Percentiles rank a stretch among this genome's conserved stretches.
These are phyloP conservation scores for Tangara arthus DNA, from an alignment of 2,797 vertebrate species.

Conservation along the genomic window DNA sequence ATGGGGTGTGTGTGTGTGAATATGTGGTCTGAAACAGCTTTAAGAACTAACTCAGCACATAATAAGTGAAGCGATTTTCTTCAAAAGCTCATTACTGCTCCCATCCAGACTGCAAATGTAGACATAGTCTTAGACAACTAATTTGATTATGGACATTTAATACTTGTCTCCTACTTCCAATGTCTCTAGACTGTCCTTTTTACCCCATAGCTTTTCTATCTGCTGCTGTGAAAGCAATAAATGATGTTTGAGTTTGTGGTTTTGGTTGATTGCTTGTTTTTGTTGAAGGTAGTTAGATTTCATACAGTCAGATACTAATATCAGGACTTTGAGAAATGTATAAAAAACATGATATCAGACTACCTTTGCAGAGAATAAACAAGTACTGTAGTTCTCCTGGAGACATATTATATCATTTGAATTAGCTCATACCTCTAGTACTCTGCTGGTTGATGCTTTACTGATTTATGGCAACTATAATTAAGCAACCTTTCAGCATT, in stretches of 20 bases:
- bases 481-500: neutral
- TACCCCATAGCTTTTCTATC: neutral
- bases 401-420: neutral
- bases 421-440: neutral
- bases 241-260: neutral
- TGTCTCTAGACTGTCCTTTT: neutral
- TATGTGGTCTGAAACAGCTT: neutral
- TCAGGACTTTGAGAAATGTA: neutral
- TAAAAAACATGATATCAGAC: neutral
- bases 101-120: neutral
- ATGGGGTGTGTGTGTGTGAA: rapidly evolving
- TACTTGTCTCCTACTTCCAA: neutral
- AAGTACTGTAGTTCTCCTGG: neutral
- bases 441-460: neutral
- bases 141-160: neutral
- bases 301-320: neutral
- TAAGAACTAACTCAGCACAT: neutral
- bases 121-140: neutral
- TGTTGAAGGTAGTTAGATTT: neutral
- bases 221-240: neutral
- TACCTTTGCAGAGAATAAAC: neutral
- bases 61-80: neutral
- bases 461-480: neutral
- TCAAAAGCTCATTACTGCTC: neutral
- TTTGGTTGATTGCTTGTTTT: neutral